These are phyloP conservation scores for Phylloscopus trochiloides DNA, from an alignment of 2,113 vertebrate species.

Conservation along the genomic window DNA sequence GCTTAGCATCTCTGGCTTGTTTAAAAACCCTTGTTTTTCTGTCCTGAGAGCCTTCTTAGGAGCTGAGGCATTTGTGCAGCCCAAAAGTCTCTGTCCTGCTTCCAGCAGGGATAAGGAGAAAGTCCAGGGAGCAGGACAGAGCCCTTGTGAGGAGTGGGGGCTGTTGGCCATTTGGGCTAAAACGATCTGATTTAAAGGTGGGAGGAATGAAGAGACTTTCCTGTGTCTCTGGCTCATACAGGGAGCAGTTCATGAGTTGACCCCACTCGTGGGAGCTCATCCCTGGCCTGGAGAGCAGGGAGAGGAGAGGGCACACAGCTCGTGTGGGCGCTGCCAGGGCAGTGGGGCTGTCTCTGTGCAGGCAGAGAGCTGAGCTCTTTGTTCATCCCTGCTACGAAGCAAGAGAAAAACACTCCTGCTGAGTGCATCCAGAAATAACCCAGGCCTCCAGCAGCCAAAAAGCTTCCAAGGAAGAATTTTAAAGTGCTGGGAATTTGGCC, in stretches of 20 bases:
- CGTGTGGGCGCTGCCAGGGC: background rate
- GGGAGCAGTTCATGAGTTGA: background rate
- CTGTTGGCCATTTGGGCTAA: background rate
- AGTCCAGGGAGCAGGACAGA: background rate
- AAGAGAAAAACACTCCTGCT: slow-evolving; percentile 37
- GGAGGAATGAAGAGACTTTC: background rate
- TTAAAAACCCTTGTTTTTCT: background rate
- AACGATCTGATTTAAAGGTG: background rate
- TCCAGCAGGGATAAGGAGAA: background rate
- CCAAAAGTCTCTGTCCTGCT: background rate
- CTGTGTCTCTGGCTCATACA: background rate
- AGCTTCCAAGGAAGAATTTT: slow-evolving; percentile 54
- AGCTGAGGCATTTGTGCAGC: background rate
- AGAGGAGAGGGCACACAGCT: background rate
- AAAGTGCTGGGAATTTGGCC: slow-evolving; percentile 60
- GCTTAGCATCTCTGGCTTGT: background rate
- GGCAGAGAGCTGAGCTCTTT: slow-evolving; percentile 3
- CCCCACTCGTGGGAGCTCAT: background rate
- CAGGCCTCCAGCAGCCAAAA: slow-evolving; percentile 46
- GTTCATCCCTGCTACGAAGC: background rate
- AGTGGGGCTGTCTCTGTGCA: background rate
- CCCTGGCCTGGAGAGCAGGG: background rate
- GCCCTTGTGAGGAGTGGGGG: background rate
- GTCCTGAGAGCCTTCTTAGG: background rate
- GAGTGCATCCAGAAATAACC: slow-evolving; percentile 55